A percentile compares a stretch with the other conserved stretches of the same genome.
These are phyloP conservation scores for Urocyon cinereoargenteus DNA, from an alignment of 2,797 vertebrate species.

Conservation along the genomic window DNA sequence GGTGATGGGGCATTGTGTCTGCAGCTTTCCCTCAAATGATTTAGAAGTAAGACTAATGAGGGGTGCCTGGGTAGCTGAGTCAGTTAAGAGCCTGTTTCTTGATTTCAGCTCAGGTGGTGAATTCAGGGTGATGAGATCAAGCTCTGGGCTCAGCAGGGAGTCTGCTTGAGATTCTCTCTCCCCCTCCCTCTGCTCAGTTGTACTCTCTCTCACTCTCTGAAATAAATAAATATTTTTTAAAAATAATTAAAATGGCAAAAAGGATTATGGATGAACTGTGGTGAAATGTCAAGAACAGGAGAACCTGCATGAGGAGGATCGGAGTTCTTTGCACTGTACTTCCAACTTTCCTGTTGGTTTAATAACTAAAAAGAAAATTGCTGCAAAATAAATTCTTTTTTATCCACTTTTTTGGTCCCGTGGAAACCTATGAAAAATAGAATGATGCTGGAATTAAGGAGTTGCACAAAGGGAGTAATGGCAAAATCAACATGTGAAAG, in stretches of 20 bases:
- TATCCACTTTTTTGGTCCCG: not conserved
- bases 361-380: constrained; percentile 7
- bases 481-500: not conserved
- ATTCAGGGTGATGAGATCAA: not conserved
- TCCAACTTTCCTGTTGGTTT: not conserved
- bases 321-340: not conserved
- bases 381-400: not conserved
- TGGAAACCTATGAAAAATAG: not conserved
- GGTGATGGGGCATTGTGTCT: not conserved
- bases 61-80: not conserved
- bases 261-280: not conserved
- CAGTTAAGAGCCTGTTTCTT: not conserved
- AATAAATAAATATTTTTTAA: not conserved
- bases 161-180: not conserved
- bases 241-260: not conserved
- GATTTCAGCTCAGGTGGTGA: not conserved
- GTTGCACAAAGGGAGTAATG: not conserved
- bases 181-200: not conserved
- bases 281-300: not conserved
- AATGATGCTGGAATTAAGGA: not conserved
- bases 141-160: not conserved
- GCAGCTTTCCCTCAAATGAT: not conserved
- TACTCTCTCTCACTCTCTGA: not conserved
- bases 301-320: not conserved
- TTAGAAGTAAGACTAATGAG: not conserved